Evolutionary conservation across 2,888 invertebrate genomes (phyloP), one percentile per base, ranked within the genome.

Genomic region (Papilio protenor): DNA sequence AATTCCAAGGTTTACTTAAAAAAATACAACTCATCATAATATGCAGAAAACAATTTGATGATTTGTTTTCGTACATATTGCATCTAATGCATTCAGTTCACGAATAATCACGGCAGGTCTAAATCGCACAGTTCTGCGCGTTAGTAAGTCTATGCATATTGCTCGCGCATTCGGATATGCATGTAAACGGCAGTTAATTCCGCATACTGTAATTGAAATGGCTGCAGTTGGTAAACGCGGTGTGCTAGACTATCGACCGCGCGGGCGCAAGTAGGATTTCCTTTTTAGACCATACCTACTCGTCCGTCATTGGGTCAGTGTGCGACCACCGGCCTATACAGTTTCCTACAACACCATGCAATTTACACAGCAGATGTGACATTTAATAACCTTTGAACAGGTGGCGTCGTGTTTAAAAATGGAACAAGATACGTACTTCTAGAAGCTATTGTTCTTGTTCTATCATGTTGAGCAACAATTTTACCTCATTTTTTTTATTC

Each of bases 211-310:
- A 85, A 85, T 85, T 85, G 84, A 83, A 88, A 89, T 87, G 86
- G 85, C 83, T 84, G 84, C 83, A 85, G 87, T 66, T 89, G 84
- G 87, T 88, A 89, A 87, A 85, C 85, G 84, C 85, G 85, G 75
- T 80, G 85, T 84, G 84, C 86, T 88, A 89, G 87, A 87, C 88
- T 87, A 92, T 92, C 89, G 87, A 87, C 90, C 90, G 92, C 89
- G 89, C 89, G 82, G 81, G 84, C 90, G 87, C 92, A 94, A 94
- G 93, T 91, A 94, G 94, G 94, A 94, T 94, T 94, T 94, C 94
- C 94, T 94, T 92, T 94, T 94, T 94, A 94, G 92, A 90, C 87
- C 86, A 84, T 84, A 81, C 85, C 84, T 82, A 87, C 87, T 87
- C 88, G 89, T 87, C 89, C 89, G 88, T 87, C 89, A 93, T 90